These are phyloP conservation scores for Helobdella robusta DNA, from an alignment of 2,888 invertebrate species.

Conservation along the genomic window DNA sequence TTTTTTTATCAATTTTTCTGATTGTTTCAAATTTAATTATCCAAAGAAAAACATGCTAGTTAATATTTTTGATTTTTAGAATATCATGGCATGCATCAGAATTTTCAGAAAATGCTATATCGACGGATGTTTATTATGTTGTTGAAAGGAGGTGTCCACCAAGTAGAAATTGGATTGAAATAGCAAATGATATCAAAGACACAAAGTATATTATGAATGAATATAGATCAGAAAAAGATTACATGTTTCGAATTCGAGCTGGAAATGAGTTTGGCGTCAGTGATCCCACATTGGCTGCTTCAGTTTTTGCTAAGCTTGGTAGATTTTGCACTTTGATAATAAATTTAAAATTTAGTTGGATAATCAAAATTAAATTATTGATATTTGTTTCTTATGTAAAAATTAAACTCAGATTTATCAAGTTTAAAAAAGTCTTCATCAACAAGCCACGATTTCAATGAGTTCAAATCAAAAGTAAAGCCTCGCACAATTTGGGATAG, in stretches of 20 bases:
- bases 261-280: slow-evolving; percentile 92
- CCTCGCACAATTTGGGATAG: slow-evolving; percentile 56
- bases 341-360: neutral
- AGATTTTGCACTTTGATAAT: neutral
- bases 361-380: neutral
- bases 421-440: slow-evolving; percentile 10
- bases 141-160: slow-evolving; percentile 66
- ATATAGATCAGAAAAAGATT: slow-evolving; percentile 81
- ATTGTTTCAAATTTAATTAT: too few species aligned
- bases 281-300: slow-evolving; percentile 83
- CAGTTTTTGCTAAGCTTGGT: slow-evolving; percentile 38
- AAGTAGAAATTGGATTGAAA: slow-evolving; percentile 43
- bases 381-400: neutral
- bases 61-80: slow-evolving; percentile 41
- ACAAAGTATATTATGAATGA: slow-evolving; percentile 39
- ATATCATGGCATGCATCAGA: slow-evolving; percentile 89
- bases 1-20: too few species aligned
- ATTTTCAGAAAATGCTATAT: slow-evolving; percentile 65
- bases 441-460: slow-evolving; percentile 10
- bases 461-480: slow-evolving; percentile 33
- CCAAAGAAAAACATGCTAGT: neutral
- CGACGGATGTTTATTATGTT: slow-evolving; percentile 80
- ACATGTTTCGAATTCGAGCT: slow-evolving; percentile 86
- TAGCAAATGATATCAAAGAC: slow-evolving; percentile 39
- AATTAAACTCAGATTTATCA: slow-evolving; percentile 13